phyloP scores from a whole-genome alignment of 1,140 invertebrate species.

The Megalopta genalis region DNA sequence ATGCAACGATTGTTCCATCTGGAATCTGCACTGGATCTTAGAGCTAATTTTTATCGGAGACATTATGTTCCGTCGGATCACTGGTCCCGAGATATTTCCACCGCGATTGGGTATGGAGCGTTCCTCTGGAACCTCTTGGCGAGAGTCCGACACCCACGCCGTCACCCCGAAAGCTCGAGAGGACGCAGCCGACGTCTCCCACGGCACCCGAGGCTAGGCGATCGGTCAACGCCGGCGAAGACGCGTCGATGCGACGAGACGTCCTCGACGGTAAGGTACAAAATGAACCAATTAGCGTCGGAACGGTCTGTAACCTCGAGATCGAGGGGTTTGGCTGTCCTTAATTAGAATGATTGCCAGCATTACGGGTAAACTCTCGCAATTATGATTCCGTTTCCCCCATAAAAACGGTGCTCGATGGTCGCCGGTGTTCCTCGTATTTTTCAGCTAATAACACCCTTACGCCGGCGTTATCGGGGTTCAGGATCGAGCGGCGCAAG shows the following conservation, averaged over 20 bases:
- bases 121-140: no score
- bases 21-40: no score
- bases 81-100: no score
- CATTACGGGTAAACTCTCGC: constrained; percentile 76
- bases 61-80: no score
- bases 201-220: not conserved
- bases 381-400: constrained; percentile 73
- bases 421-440: constrained; percentile 70
- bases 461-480: constrained; percentile 72
- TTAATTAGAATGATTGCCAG: constrained; percentile 78
- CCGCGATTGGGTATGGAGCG: no score
- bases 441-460: constrained; percentile 76
- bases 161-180: no score
- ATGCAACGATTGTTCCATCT: no score
- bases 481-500: constrained; percentile 67
- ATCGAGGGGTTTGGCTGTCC: constrained; percentile 54
- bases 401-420: constrained; percentile 72
- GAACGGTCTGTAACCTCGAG: constrained; percentile 2
- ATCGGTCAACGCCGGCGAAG: not conserved
- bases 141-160: no score
- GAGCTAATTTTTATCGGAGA: no score
- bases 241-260: constrained; percentile 49
- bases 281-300: constrained; percentile 53
- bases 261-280: constrained; percentile 56
- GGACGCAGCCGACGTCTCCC: not conserved